Percentiles rank a stretch among this genome's conserved stretches.
These are phyloP conservation scores for Xenentodon cancila DNA, from an alignment of 2,797 vertebrate species.

Conservation along the genomic window DNA sequence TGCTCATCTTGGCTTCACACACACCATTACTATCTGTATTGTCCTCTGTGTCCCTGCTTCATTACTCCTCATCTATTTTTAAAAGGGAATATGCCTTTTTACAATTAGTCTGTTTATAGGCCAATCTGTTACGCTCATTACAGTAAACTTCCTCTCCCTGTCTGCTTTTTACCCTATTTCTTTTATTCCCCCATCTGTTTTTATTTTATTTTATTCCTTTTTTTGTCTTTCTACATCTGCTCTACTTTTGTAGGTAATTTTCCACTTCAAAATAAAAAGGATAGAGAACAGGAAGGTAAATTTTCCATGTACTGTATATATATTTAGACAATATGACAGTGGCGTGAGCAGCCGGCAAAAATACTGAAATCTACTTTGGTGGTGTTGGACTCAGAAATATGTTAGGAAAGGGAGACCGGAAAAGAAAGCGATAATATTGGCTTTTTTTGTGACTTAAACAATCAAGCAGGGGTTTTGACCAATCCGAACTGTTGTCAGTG, in stretches of 20 bases:
- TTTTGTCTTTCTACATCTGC: slow-evolving; percentile 16
- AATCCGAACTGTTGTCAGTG: slow-evolving; percentile 37
- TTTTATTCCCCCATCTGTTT: slow-evolving; percentile 17
- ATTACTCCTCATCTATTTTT: slow-evolving; percentile 76
- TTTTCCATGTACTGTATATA: slow-evolving; percentile 27
- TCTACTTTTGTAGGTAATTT: slow-evolving; percentile 12
- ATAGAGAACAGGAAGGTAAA: slow-evolving; percentile 1
- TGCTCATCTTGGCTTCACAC: slow-evolving; percentile 35
- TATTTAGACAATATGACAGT: slow-evolving; percentile 2
- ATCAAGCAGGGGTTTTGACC: slow-evolving; percentile 33
- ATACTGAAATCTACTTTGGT: slow-evolving; percentile 19
- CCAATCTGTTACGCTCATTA: slow-evolving; percentile 70
- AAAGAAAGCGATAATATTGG: too few relatives aligned
- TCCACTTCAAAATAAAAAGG: slow-evolving; percentile 9
- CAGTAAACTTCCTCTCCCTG: slow-evolving; percentile 31
- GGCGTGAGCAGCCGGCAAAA: slow-evolving; percentile 7
- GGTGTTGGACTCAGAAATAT: too few relatives aligned
- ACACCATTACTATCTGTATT: slow-evolving; percentile 60
- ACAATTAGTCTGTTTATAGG: slow-evolving; percentile 73
- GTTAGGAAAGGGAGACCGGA: too few relatives aligned
- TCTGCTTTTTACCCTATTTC: neutral
- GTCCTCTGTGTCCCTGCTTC: slow-evolving; percentile 64
- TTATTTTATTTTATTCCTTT: neutral
- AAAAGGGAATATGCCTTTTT: slow-evolving; percentile 72
- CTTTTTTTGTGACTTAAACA: slow-evolving; percentile 36